A percentile compares a stretch with the other conserved stretches of the same genome.
Conservation (phyloP, 2,888 invertebrate species). For the Gryllus longicercus region DNA sequence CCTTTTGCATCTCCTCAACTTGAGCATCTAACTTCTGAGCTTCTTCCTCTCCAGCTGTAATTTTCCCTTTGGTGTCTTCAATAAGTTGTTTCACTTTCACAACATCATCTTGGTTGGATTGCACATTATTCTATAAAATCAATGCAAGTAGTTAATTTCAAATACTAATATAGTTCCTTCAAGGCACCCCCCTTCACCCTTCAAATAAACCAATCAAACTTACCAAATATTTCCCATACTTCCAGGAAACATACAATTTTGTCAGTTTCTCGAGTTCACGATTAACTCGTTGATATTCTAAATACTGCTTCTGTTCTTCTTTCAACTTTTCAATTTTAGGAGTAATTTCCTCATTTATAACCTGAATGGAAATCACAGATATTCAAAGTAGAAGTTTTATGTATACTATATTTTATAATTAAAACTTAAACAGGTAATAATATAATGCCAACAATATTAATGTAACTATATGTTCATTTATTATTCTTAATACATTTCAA, state of each 20-base stretch:
- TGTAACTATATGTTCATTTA: too few relatives aligned
- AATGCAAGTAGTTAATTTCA: too few relatives aligned
- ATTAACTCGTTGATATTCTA: slow-evolving; percentile 81
- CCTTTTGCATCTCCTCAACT: slow-evolving; percentile 60
- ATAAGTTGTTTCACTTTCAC: slow-evolving; percentile 50
- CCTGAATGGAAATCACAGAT: slow-evolving; percentile 45
- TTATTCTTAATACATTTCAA: too few relatives aligned
- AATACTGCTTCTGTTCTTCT: slow-evolving; percentile 76
- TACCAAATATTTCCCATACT: slow-evolving; percentile 52
- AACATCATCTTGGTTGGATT: background rate
- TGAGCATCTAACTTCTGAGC: slow-evolving; percentile 55
- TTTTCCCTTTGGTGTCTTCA: slow-evolving; percentile 53
- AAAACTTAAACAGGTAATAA: too few relatives aligned
- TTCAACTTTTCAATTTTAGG: slow-evolving; percentile 83
- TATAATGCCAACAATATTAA: too few relatives aligned
- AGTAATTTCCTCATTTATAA: slow-evolving; percentile 80
- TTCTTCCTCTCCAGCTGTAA: slow-evolving; percentile 55
- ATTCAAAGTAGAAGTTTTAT: too few relatives aligned
- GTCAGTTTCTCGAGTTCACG: slow-evolving; percentile 80
- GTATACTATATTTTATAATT: too few relatives aligned
- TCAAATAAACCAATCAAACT: background rate
- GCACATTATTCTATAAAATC: background rate
- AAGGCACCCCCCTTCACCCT: too few relatives aligned
- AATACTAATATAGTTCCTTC: too few relatives aligned
- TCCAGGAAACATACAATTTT: slow-evolving; percentile 70